Percentiles rank a stretch among this genome's conserved stretches.
Evolutionary conservation across 1,140 invertebrate genomes (phyloP).

Genomic region (Atta cephalotes): DNA sequence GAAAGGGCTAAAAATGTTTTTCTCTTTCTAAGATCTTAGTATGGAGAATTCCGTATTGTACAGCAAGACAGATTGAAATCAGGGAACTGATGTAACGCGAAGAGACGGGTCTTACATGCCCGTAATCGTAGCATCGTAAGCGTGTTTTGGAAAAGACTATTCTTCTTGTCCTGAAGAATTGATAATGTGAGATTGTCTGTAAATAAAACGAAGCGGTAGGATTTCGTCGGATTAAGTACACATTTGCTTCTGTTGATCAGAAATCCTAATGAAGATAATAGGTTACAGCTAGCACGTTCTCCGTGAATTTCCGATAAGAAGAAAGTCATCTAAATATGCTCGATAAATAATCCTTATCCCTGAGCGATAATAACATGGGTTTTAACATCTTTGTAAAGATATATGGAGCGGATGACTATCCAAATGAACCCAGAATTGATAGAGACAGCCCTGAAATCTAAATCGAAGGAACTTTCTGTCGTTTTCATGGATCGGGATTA

Average conservation of each 20-base stretch:
- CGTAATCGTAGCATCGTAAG: not conserved
- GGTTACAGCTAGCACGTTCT: not conserved
- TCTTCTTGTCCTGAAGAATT: not conserved
- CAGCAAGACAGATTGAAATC: not conserved
- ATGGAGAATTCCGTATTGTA: not conserved
- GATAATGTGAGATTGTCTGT: not conserved
- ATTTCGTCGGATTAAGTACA: not conserved
- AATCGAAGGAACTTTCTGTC: not conserved
- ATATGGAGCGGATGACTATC: not conserved
- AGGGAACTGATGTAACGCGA: not conserved
- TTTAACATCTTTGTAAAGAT: not conserved
- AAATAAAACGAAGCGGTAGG: not conserved
- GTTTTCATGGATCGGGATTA: no score
- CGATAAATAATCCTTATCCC: not conserved
- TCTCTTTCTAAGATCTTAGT: not conserved
- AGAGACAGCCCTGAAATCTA: not conserved
- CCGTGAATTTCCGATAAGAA: not conserved
- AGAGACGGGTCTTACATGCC: not conserved
- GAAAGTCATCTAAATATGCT: not conserved
- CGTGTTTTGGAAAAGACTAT: not conserved
- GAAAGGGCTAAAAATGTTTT: not conserved
- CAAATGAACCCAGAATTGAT: not conserved
- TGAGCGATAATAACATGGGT: not conserved
- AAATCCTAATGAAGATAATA: not conserved
- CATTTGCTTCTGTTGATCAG: not conserved